phyloP scores from a whole-genome alignment of 1,140 invertebrate species.

The Drosophila tani region DNA sequence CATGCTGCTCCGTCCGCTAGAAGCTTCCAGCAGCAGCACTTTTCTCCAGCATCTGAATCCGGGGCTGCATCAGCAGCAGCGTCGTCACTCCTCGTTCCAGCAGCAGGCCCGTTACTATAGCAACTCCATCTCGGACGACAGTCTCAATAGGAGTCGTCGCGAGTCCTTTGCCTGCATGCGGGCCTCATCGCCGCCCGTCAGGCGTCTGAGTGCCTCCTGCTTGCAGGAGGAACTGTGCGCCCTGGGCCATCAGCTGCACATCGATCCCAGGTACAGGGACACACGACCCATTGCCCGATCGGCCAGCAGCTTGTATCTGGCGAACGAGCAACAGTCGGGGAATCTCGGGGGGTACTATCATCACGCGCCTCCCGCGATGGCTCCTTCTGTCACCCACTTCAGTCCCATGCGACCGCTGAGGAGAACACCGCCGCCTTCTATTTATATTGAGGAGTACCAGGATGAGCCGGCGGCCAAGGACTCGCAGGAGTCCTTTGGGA shows the following conservation, averaged over 20 bases:
- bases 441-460: constrained; percentile 83
- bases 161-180: constrained; percentile 79
- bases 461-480: constrained; percentile 62
- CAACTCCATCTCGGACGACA: constrained; percentile 80
- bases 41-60: constrained; percentile 53
- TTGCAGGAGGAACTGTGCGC: constrained; percentile 80
- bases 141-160: constrained; percentile 77
- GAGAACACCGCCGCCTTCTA: constrained; percentile 78
- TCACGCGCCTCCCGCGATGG: constrained; percentile 18
- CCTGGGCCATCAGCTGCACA: constrained; percentile 77
- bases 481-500: constrained; percentile 77
- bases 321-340: constrained; percentile 57
- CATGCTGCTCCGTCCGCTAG: constrained; percentile 51
- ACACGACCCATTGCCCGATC: constrained; percentile 79
- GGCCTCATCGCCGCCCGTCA: constrained; percentile 66
- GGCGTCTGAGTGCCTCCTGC: constrained; percentile 80
- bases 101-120: constrained; percentile 67
- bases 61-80: constrained; percentile 50
- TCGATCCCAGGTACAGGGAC: constrained; percentile 83
- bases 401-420: constrained; percentile 69
- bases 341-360: constrained; percentile 36
- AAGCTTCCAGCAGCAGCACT: constrained; percentile 50
- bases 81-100: constrained; percentile 73
- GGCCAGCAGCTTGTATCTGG: constrained; percentile 74
- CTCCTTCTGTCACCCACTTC: constrained; percentile 46